Evolutionary conservation across 30 jellyfish, hydroid and myxozoan genomes (phyloP).

Genomic region (Turritopsis dohrnii): DNA sequence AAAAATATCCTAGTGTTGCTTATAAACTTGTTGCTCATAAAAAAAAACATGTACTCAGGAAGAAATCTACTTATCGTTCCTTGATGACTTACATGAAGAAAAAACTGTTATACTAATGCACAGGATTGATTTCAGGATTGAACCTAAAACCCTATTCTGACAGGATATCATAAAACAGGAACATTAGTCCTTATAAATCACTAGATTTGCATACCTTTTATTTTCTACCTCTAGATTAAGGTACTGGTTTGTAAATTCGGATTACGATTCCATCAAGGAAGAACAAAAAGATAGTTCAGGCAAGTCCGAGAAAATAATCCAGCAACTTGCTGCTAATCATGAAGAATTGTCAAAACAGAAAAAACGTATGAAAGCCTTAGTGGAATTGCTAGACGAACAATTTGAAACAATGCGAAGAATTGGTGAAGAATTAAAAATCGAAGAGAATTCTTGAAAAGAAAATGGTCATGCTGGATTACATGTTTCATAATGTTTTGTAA

Average conservation of each 20-base stretch:
- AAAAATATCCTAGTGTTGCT: too few relatives aligned
- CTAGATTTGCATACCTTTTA: too few relatives aligned
- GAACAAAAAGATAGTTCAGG: slow-evolving; percentile 5
- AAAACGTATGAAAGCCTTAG: background rate
- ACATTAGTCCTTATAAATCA: too few relatives aligned
- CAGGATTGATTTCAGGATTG: too few relatives aligned
- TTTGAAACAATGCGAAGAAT: slow-evolving; percentile 1
- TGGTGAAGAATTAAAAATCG: slow-evolving; percentile 10
- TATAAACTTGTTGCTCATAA: too few relatives aligned
- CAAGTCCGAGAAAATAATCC: slow-evolving; percentile 10
- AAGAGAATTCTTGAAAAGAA: background rate
- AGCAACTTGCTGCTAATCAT: slow-evolving; percentile 12
- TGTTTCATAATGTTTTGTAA: background rate
- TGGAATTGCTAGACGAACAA: slow-evolving; percentile 23
- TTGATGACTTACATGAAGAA: too few relatives aligned
- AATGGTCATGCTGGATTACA: background rate
- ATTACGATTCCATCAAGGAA: slow-evolving; percentile 21
- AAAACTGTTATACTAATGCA: too few relatives aligned
- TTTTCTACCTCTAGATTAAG: background rate
- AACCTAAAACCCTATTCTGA: too few relatives aligned
- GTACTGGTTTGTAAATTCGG: slow-evolving; percentile 10
- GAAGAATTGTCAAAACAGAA: slow-evolving; percentile 19
- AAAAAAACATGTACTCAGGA: too few relatives aligned
- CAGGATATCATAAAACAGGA: too few relatives aligned
- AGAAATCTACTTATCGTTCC: too few relatives aligned